Evolutionary conservation across 2,113 vertebrate genomes (phyloP).

Genomic region (Ranitomeya variabilis): DNA sequence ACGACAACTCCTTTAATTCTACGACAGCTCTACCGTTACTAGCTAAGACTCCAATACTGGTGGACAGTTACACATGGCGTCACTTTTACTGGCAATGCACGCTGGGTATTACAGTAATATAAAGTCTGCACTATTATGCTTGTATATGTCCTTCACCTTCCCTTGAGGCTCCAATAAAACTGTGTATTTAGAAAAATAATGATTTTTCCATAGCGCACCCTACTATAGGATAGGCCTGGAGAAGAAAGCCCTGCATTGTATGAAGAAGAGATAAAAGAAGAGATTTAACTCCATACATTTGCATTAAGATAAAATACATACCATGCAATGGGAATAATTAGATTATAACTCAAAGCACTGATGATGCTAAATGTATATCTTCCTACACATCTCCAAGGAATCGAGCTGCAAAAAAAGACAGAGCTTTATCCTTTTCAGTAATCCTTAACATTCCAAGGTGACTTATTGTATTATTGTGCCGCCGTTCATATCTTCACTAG

Average conservation of each 20-base stretch:
- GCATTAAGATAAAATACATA: conserved; percentile 1
- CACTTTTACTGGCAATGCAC: not conserved
- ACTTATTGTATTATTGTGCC: conserved; percentile 15
- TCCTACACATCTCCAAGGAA: not conserved
- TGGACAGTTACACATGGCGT: not conserved
- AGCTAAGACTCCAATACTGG: too few relatives aligned
- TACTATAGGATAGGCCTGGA: not conserved
- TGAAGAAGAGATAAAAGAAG: conserved; percentile 6
- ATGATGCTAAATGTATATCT: not conserved
- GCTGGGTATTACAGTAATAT: not conserved
- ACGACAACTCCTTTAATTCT: too few relatives aligned
- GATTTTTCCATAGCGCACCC: not conserved
- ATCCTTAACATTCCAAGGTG: not conserved
- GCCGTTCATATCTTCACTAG: not conserved
- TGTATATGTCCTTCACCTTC: not conserved
- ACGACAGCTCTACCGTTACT: too few relatives aligned
- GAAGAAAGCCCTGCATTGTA: not conserved
- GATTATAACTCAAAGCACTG: conserved; percentile 8
- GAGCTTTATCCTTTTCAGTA: not conserved
- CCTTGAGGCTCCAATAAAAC: conserved; percentile 2
- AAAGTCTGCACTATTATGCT: not conserved
- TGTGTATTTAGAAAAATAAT: not conserved
- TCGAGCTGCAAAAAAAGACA: not conserved
- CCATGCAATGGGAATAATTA: not conserved
- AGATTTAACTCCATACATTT: not conserved